A percentile compares a stretch with the other conserved stretches of the same genome.
phyloP scores from a whole-genome alignment of 2,888 invertebrate species.

The Tortrix viridana region DNA sequence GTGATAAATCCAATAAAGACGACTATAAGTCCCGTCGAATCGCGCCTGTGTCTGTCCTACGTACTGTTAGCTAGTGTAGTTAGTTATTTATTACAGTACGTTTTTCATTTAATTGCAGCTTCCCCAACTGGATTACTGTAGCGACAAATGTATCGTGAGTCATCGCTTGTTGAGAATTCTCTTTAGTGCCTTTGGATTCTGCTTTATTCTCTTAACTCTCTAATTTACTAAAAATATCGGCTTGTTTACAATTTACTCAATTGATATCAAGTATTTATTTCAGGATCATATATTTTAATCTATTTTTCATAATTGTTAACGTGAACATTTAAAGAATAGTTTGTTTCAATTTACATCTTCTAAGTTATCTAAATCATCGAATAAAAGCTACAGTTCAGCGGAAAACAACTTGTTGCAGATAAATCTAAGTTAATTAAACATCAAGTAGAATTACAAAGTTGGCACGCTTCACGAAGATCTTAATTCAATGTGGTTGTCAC shows the following conservation, averaged over 20 bases:
- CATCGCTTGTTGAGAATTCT: slow-evolving; percentile 11
- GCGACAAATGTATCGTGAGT: slow-evolving; percentile 39
- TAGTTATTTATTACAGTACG: slow-evolving; percentile 43
- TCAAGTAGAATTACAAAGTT: slow-evolving; percentile 45
- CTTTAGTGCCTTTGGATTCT: background rate
- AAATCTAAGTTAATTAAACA: slow-evolving; percentile 55
- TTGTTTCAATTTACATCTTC: too few relatives aligned
- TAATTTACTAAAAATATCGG: too few relatives aligned
- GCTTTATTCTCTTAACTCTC: too few relatives aligned
- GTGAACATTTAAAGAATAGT: too few relatives aligned
- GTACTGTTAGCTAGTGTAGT: slow-evolving; percentile 21
- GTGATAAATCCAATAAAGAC: slow-evolving; percentile 38
- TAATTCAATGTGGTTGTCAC: slow-evolving; percentile 58
- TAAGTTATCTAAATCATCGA: too few relatives aligned
- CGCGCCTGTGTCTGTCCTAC: slow-evolving; percentile 12
- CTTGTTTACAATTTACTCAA: too few relatives aligned
- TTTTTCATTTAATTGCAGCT: slow-evolving; percentile 45
- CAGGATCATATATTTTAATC: too few relatives aligned
- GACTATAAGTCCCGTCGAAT: slow-evolving; percentile 38
- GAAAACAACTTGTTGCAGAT: slow-evolving; percentile 38
- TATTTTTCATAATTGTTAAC: too few relatives aligned
- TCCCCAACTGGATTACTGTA: slow-evolving; percentile 39
- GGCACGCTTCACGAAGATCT: slow-evolving; percentile 40
- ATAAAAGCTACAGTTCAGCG: background rate
- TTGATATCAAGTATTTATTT: too few relatives aligned